Evolutionary conservation across 2,113 vertebrate species (phyloP).

Genomic region (Salminus brasiliensis): DNA sequence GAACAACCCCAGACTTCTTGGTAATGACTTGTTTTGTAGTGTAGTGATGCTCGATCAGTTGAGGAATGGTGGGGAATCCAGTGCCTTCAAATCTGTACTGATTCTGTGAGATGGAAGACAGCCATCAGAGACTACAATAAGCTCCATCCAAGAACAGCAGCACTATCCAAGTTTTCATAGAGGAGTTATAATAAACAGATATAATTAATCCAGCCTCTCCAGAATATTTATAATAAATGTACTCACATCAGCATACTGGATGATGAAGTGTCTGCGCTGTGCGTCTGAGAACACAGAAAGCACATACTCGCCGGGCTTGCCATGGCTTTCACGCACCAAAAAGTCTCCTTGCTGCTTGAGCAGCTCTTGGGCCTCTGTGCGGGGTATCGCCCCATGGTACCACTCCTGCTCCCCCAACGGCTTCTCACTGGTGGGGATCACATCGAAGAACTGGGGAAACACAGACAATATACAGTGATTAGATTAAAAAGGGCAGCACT

Average conservation of each 20-base stretch:
- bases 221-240: not conserved
- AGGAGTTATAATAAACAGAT: too few relatives aligned
- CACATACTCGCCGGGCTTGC: constrained; percentile 98
- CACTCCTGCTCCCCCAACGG: constrained; percentile 93
- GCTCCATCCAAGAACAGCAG: too few relatives aligned
- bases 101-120: constrained; percentile 72
- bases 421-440: constrained; percentile 88
- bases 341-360: constrained; percentile 96
- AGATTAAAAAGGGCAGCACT: too few relatives aligned
- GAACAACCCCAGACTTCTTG: constrained; percentile 94
- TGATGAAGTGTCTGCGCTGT: constrained; percentile 97
- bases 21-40: constrained; percentile 95
- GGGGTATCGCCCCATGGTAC: constrained; percentile 97
- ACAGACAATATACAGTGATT: not conserved
- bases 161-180: too few relatives aligned
- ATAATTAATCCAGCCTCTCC: too few relatives aligned
- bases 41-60: constrained; percentile 95
- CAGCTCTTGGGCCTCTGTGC: constrained; percentile 94
- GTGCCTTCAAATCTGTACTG: constrained; percentile 96
- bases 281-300: constrained; percentile 96
- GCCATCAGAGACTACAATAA: not conserved
- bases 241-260: constrained; percentile 93
- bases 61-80: constrained; percentile 93
- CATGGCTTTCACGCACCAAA: constrained; percentile 95
- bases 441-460: constrained; percentile 84